A percentile compares a stretch with the other conserved stretches of the same genome.
Conservation (phyloP, 2,113 vertebrate species). For the Chitala chitala region DNA sequence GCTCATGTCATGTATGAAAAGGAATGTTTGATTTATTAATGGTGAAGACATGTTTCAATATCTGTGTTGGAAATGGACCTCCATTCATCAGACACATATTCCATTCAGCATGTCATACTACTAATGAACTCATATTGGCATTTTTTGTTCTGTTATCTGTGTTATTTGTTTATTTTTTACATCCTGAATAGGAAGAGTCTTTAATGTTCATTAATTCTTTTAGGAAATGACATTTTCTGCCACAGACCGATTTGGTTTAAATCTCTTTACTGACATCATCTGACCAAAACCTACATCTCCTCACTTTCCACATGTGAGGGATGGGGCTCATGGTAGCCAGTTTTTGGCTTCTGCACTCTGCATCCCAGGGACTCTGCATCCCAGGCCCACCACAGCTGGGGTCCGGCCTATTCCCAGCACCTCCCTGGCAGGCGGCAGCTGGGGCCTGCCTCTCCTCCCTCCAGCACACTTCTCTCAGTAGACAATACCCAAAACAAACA, state of each 20-base stretch:
- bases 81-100: too few species aligned
- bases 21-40: too few species aligned
- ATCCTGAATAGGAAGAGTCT: neutral
- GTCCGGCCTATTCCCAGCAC: neutral
- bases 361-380: neutral
- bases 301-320: neutral
- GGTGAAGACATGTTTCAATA: too few species aligned
- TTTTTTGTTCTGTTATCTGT: neutral
- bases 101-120: neutral
- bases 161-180: neutral
- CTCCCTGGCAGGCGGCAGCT: neutral
- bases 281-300: too few species aligned
- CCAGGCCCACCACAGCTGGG: neutral
- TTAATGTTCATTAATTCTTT: too few species aligned
- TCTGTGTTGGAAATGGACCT: too few species aligned
- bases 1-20: too few species aligned
- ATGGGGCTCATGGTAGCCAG: neutral
- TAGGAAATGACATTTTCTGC: neutral
- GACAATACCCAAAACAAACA: neutral
- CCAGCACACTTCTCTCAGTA: neutral
- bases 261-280: neutral
- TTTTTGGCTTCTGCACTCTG: neutral
- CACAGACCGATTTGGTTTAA: constrained; percentile 5
- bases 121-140: neutral
- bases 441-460: neutral